A percentile compares a stretch with the other conserved stretches of the same genome.
phyloP scores from a whole-genome alignment of 2,888 invertebrate species.

The Phalangium opilio region DNA sequence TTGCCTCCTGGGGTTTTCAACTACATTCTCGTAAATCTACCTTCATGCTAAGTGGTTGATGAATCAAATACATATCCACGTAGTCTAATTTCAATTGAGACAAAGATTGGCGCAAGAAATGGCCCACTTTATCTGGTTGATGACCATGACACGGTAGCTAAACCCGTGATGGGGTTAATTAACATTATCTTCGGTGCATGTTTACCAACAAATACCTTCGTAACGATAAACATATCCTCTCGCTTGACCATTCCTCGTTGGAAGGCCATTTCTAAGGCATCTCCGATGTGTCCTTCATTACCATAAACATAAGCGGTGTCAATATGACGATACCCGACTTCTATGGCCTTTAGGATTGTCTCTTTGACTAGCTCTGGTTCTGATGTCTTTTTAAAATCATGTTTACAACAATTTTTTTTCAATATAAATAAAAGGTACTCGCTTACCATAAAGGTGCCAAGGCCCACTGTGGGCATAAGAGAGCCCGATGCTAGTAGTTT shows the following conservation, averaged over 20 bases:
- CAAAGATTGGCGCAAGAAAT: constrained; percentile 50
- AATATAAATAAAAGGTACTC: no score
- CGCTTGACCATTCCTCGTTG: constrained; percentile 12
- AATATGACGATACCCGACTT: constrained; percentile 19
- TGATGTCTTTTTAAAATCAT: no score
- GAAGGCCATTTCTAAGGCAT: constrained; percentile 14
- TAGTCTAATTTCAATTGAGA: constrained; percentile 57
- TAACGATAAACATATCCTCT: constrained; percentile 20
- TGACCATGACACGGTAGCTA: constrained; percentile 41
- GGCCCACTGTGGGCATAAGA: constrained; percentile 9
- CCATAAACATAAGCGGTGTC: constrained; percentile 20
- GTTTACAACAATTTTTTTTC: no score
- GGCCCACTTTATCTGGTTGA: constrained; percentile 47
- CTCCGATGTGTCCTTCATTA: constrained; percentile 20
- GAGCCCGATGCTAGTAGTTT: constrained; percentile 5
- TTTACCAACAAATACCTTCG: no score
- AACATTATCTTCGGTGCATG: no score
- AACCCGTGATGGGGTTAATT: no score
- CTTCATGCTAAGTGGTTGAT: constrained; percentile 51
- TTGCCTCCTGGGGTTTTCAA: no score
- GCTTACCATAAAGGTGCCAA: constrained; percentile 11
- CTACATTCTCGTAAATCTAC: no score
- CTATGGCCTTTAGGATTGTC: constrained; percentile 5
- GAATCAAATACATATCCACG: constrained; percentile 66
- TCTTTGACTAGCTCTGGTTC: no score